Percentiles rank a stretch among this genome's conserved stretches.
These are phyloP conservation scores for Tenthredo distinguenda DNA, from an alignment of 2,888 invertebrate species.

Conservation along the genomic window DNA sequence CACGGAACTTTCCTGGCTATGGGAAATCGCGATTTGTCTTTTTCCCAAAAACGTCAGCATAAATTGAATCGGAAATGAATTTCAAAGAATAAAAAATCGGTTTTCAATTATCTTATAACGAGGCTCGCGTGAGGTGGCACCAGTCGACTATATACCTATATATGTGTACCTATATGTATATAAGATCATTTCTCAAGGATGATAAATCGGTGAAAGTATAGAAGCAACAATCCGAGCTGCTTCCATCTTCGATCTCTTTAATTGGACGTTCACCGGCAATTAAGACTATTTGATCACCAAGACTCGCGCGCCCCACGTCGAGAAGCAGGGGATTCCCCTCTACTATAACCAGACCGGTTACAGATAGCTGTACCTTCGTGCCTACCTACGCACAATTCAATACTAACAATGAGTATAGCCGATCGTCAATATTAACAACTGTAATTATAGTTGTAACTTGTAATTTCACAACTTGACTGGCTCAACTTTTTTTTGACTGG, in stretches of 20 bases:
- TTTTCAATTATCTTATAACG: neutral
- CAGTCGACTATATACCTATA: too few species aligned
- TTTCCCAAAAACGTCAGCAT: neutral
- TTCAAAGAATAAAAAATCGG: neutral
- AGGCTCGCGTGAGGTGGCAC: neutral
- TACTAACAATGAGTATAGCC: neutral
- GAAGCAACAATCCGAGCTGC: neutral
- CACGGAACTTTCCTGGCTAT: neutral
- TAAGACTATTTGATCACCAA: constrained; percentile 34
- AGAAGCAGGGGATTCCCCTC: neutral
- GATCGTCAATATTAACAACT: neutral
- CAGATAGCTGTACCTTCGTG: neutral
- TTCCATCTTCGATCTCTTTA: constrained; percentile 50
- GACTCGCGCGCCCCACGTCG: neutral
- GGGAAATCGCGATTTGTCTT: neutral
- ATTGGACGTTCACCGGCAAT: constrained; percentile 49
- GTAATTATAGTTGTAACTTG: neutral
- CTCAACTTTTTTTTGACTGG: constrained; percentile 13
- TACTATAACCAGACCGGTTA: neutral
- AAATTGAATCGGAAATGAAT: neutral
- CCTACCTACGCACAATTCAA: neutral
- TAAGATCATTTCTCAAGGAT: constrained; percentile 40
- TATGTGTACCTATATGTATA: too few species aligned
- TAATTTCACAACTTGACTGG: constrained; percentile 13
- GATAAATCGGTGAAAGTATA: constrained; percentile 50